Evolutionary conservation across 1,140 invertebrate species (phyloP).

Genomic region (Lysiphlebus fabarum): DNA sequence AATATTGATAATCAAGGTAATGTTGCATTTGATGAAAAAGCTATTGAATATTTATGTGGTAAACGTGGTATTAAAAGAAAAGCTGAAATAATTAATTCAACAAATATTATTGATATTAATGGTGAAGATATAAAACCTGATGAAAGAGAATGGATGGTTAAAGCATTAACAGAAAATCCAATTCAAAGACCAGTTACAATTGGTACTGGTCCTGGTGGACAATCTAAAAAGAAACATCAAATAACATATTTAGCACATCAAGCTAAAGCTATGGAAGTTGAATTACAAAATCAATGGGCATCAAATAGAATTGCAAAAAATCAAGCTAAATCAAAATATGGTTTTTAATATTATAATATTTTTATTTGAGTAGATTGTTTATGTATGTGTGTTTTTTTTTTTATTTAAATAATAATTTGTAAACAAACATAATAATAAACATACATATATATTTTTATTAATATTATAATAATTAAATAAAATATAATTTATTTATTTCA

Average conservation of each 20-base stretch:
- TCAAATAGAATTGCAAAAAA: constrained; percentile 77
- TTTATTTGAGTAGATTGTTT: not conserved
- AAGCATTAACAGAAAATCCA: constrained; percentile 74
- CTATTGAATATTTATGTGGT: constrained; percentile 51
- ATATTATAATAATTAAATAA: not conserved
- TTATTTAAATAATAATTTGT: constrained; percentile 6
- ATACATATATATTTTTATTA: not conserved
- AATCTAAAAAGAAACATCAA: constrained; percentile 77
- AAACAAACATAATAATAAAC: not conserved
- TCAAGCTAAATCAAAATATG: constrained; percentile 87
- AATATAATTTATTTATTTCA: constrained; percentile 1
- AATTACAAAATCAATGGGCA: constrained; percentile 92
- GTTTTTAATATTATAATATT: constrained; percentile 60
- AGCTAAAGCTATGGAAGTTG: constrained; percentile 90
- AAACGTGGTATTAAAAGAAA: constrained; percentile 54
- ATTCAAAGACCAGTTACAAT: constrained; percentile 52
- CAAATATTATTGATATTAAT: constrained; percentile 77
- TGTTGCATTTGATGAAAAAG: constrained; percentile 51
- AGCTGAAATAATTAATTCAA: constrained; percentile 54
- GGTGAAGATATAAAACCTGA: constrained; percentile 79
- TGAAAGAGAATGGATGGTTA: constrained; percentile 75
- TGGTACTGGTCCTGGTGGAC: constrained; percentile 41
- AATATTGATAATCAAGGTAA: constrained; percentile 48
- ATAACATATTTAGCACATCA: constrained; percentile 93
- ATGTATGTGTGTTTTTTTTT: too few species aligned